Conservation (phyloP, 2,888 invertebrate species). For the Smittia aterrima region DNA sequence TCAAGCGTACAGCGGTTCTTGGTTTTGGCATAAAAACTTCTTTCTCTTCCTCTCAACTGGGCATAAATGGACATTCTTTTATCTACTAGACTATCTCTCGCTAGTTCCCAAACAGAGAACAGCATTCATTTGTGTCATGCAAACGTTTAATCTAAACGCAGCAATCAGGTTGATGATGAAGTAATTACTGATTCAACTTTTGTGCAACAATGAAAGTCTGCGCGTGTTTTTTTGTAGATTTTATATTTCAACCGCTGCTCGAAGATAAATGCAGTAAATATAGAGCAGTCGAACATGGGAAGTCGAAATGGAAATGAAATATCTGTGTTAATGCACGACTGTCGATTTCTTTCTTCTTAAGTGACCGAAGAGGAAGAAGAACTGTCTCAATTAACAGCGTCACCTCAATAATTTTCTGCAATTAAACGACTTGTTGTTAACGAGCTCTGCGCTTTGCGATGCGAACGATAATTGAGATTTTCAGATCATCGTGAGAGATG, state of each 20-base stretch:
- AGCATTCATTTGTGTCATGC: constrained; percentile 1
- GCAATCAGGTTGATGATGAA: constrained; percentile 11
- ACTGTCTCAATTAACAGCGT: background rate
- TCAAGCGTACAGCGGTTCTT: no score
- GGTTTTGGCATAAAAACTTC: background rate
- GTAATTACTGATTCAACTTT: background rate
- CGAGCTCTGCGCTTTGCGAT: background rate
- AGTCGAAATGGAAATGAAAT: background rate
- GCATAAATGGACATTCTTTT: background rate
- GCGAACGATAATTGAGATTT: constrained; percentile 12
- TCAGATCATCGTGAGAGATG: background rate
- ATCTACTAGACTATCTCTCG: background rate
- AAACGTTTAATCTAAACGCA: background rate
- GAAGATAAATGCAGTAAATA: background rate
- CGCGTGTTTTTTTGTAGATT: background rate
- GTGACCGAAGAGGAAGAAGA: no score
- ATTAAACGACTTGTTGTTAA: background rate
- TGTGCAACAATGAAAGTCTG: background rate
- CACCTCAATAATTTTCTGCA: constrained; percentile 4
- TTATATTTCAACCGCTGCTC: background rate
- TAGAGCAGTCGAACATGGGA: constrained; percentile 1
- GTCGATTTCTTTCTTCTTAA: background rate
- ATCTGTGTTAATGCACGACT: constrained; percentile 15
- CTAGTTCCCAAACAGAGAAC: background rate
- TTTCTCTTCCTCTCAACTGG: background rate